These are phyloP conservation scores for Parotocinclus haroldoi DNA, from an alignment of 2,797 vertebrate genomes.

Conservation along the genomic window DNA sequence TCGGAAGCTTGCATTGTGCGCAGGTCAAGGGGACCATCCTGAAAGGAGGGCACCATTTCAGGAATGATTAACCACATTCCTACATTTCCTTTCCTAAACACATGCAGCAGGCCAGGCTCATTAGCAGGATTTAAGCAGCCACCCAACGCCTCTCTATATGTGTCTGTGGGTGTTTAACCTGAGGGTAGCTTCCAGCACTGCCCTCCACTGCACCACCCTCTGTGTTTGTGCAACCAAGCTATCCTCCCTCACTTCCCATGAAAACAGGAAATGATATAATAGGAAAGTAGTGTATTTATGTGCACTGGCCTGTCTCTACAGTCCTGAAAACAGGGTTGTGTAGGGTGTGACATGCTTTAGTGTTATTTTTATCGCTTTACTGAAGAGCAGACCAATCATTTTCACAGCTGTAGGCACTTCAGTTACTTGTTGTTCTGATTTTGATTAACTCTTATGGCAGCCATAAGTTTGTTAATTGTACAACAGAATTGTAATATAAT, in stretches of 20 bases:
- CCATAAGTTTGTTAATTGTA: background rate
- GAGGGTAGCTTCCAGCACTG: conserved; percentile 18
- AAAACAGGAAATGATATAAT: conserved; percentile 79
- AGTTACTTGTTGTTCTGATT: background rate
- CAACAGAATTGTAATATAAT: no score
- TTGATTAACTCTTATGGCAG: conserved; percentile 10
- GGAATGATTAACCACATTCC: conserved; percentile 66
- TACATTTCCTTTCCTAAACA: conserved; percentile 72
- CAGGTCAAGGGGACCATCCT: conserved; percentile 63
- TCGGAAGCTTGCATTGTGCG: conserved; percentile 64
- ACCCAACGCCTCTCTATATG: conserved; percentile 4
- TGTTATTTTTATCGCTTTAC: conserved; percentile 74
- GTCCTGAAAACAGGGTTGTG: conserved; percentile 67
- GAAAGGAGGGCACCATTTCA: conserved; percentile 63
- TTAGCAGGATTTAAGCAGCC: conserved; percentile 28
- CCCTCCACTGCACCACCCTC: conserved; percentile 4
- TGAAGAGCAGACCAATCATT: conserved; percentile 63
- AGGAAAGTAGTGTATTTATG: conserved; percentile 75
- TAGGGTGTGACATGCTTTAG: conserved; percentile 59
- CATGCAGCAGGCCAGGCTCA: conserved; percentile 50
- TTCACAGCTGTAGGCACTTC: conserved; percentile 68
- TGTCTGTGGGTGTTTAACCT: conserved; percentile 17
- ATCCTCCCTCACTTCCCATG: conserved; percentile 43
- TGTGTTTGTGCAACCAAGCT: background rate
- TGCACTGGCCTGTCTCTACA: conserved; percentile 64